Evolutionary conservation across 2,113 vertebrate species (phyloP), one percentile per base, ranked within the genome.

Genomic region (Phylloscopus trochiloides): DNA sequence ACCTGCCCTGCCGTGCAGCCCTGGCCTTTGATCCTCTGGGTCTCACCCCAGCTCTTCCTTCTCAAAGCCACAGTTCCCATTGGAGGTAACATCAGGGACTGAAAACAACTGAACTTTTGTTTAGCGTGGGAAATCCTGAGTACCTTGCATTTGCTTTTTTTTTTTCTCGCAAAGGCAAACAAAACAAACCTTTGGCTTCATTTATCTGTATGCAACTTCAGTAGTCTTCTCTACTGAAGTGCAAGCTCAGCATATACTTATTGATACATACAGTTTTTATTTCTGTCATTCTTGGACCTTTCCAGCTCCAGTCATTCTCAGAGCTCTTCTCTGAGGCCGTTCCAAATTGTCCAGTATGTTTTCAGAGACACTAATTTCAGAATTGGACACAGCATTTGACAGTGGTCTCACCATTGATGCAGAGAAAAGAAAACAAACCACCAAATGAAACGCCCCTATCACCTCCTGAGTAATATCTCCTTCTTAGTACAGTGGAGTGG

Each of bases 1-100:
- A 0, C 52, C 74, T 10, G 20, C 29, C 0, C 32, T 26, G 28
- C 25, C 3, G 2, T 6, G 32, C 43, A 40, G 50, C 63, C 45
- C 67, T 25, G 24, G 14, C 58, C 45, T 92, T 65, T 50, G 22
- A 12, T 32, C 80, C 7, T 12, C 24, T 47, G 61, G 4, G 54
- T 32, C 42, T 52, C 29, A 14, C 32, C 47, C 15, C 47, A 4
- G 21, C 50, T 52, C 36, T 29, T 76, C 73, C 51, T 66, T 84
- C 51, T 55, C 54, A 72, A 59, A 85, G 36, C 20, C 32, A 9
- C 16, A 7, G 38, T 42, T 95, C 55, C 43, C 21, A 10, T 17
- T 19, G 57, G 34, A 32, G n/a, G 32, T 70, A 32, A 40, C 17
- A 19, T 20, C 47, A 17, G 31, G 12, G 50, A 22, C 19, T 52